phyloP scores from a whole-genome alignment of 2,113 vertebrate species.

The Corythornis vintsioides region DNA sequence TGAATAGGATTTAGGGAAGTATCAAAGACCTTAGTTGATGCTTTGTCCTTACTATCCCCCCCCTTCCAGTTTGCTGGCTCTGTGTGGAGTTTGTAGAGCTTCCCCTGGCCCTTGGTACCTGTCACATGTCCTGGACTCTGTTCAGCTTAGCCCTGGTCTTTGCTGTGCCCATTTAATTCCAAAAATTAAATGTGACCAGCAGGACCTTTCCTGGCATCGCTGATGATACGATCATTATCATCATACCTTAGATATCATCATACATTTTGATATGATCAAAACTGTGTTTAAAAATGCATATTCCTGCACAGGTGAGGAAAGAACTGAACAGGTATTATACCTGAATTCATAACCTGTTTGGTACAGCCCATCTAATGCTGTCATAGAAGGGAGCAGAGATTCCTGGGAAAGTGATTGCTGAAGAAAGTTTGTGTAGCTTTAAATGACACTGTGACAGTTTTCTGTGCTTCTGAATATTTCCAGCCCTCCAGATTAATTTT shows the following conservation, averaged over 20 bases:
- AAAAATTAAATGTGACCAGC: neutral
- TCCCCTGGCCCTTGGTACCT: neutral
- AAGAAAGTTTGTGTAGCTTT: fast-evolving
- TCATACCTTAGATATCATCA: too few relatives aligned
- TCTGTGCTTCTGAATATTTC: neutral
- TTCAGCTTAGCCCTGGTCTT: neutral
- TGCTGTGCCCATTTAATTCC: neutral
- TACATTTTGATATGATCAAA: neutral
- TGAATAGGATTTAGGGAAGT: neutral
- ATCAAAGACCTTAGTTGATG: neutral
- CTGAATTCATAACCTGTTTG: neutral
- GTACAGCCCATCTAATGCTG: neutral
- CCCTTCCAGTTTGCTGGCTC: neutral
- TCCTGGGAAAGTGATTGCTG: neutral
- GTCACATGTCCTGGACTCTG: neutral
- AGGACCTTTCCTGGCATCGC: neutral
- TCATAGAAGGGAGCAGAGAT: neutral
- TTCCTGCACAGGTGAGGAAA: neutral
- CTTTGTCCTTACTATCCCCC: neutral
- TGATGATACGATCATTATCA: neutral
- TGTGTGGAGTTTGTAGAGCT: neutral
- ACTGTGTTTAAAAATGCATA: neutral
- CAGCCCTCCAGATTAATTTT: neutral
- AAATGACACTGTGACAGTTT: too few relatives aligned
- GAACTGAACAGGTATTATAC: neutral